Evolutionary conservation across 2,113 vertebrate species (phyloP).

Genomic region (Colius striatus): DNA sequence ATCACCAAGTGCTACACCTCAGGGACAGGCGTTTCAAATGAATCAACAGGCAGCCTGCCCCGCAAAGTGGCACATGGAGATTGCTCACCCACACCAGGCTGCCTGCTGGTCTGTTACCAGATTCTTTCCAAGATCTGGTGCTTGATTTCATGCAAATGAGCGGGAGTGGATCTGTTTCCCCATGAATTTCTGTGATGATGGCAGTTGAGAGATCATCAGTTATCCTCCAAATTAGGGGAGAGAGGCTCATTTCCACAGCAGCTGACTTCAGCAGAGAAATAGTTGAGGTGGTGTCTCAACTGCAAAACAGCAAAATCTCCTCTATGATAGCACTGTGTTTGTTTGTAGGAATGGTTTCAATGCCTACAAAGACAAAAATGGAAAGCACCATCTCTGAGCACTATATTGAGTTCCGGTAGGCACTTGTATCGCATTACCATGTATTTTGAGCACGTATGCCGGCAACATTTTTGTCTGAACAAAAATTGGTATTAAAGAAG

Average conservation of each 20-base stretch:
- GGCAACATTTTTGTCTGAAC: neutral
- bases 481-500: neutral
- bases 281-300: neutral
- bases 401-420: neutral
- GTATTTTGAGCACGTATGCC: neutral
- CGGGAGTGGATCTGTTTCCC: neutral
- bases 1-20: neutral
- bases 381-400: neutral
- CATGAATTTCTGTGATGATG: slow-evolving; percentile 2
- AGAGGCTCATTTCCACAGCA: slow-evolving; percentile 13
- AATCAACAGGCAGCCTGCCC: slow-evolving; percentile 8
- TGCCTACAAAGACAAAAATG: neutral
- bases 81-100: neutral
- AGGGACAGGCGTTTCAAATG: neutral
- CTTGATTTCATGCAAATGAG: slow-evolving; percentile 33
- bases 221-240: neutral
- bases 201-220: neutral
- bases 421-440: rapidly evolving
- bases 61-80: neutral
- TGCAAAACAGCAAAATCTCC: neutral
- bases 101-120: neutral
- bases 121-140: slow-evolving; percentile 43
- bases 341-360: slow-evolving; percentile 2
- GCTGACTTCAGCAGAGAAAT: slow-evolving; percentile 34
- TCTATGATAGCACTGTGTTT: neutral